phyloP scores from a whole-genome alignment of 1,140 invertebrate genomes.

The Lerema accius region DNA sequence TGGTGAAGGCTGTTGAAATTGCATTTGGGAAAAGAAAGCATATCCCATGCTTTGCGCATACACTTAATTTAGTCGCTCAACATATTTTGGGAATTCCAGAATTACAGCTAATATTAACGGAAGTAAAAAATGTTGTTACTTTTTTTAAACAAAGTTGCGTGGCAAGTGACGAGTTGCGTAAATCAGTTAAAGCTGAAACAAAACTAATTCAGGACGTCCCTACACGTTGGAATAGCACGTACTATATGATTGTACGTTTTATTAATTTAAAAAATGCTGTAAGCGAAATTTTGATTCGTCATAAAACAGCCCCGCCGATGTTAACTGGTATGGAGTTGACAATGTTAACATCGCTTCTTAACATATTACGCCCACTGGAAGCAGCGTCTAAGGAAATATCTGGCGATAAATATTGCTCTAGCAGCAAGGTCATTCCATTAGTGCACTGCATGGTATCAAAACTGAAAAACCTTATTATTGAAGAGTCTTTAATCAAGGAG shows the following conservation, averaged over 20 bases:
- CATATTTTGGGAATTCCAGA: conserved; percentile 49
- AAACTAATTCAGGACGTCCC: too few relatives aligned
- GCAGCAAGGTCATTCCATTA: conserved; percentile 49
- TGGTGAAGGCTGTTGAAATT: conserved; percentile 62
- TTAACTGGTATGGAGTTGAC: too few relatives aligned
- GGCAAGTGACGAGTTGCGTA: conserved; percentile 58
- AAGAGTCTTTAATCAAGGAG: conserved; percentile 38
- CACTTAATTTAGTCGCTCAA: conserved; percentile 60
- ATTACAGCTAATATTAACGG: conserved; percentile 47
- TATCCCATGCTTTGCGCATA: conserved; percentile 73
- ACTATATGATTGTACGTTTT: too few relatives aligned
- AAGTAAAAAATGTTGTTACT: conserved; percentile 58
- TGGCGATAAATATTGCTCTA: too few relatives aligned
- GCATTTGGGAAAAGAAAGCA: conserved; percentile 69
- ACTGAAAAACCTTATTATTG: conserved; percentile 43
- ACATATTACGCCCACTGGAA: conserved; percentile 61
- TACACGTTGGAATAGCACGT: too few relatives aligned
- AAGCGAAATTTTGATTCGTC: too few relatives aligned
- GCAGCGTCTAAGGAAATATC: too few relatives aligned
- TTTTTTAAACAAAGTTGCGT: too few relatives aligned
- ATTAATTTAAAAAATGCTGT: too few relatives aligned
- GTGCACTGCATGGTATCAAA: conserved; percentile 32
- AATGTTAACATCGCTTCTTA: conserved; percentile 50
- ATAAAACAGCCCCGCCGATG: too few relatives aligned
- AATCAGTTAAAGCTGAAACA: too few relatives aligned